phyloP scores from a whole-genome alignment of 1,140 invertebrate genomes.

The Lithobius niger region DNA sequence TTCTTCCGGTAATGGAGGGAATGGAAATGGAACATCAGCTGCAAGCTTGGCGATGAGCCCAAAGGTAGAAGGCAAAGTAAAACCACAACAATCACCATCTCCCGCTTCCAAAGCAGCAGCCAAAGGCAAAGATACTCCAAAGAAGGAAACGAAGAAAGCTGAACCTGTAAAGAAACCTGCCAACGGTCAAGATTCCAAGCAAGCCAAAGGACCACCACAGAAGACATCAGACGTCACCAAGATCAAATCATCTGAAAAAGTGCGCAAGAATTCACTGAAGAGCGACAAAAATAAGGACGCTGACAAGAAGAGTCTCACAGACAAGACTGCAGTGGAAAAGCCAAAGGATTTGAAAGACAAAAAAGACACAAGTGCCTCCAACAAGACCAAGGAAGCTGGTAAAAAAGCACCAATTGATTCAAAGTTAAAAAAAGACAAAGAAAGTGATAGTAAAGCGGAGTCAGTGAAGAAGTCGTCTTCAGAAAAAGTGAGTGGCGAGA shows the following conservation, averaged over 20 bases:
- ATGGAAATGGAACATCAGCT: not conserved
- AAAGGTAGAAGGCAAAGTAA: not conserved
- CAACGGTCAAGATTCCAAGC: not conserved
- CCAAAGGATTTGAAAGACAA: not conserved
- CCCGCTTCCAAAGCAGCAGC: not conserved
- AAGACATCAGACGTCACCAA: not conserved
- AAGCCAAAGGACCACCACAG: not conserved
- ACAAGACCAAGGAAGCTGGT: too few relatives aligned
- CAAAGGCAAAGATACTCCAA: not conserved
- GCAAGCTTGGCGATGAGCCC: too few relatives aligned
- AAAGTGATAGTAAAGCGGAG: too few relatives aligned
- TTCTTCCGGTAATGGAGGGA: too few relatives aligned
- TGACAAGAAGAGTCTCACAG: not conserved
- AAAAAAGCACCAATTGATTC: too few relatives aligned
- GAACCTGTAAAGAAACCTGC: not conserved
- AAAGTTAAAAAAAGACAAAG: too few relatives aligned
- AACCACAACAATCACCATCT: not conserved
- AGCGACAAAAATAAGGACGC: not conserved
- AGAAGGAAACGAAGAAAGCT: slow-evolving; percentile 1
- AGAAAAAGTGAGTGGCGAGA: too few relatives aligned
- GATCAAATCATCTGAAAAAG: slow-evolving; percentile 7
- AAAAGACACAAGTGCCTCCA: not conserved
- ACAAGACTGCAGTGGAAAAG: not conserved
- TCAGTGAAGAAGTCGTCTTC: too few relatives aligned
- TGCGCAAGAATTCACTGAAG: not conserved